Evolutionary conservation across 1,140 invertebrate species (phyloP).

Genomic region (Drosophila ogumai): DNA sequence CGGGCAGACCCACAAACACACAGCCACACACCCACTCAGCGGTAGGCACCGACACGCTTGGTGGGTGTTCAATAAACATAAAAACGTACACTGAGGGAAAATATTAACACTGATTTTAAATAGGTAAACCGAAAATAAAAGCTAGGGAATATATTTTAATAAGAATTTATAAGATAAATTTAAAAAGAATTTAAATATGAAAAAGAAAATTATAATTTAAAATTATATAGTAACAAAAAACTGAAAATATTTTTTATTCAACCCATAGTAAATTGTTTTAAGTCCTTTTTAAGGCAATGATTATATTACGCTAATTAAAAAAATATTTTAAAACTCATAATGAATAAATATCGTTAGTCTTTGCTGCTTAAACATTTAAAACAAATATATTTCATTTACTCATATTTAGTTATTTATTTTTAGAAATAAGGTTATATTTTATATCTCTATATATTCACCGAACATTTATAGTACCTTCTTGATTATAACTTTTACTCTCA

Average conservation of each 20-base stretch:
- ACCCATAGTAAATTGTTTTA: no score
- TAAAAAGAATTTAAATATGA: not conserved
- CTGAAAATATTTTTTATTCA: no score
- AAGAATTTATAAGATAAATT: not conserved
- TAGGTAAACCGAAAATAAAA: no score
- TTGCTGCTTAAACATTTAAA: no score
- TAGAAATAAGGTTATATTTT: not conserved
- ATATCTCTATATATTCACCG: not conserved
- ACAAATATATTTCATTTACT: no score
- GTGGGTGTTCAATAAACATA: slow-evolving; percentile 32
- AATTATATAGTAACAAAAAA: not conserved
- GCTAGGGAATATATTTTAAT: not conserved
- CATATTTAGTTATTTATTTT: no score
- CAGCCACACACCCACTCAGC: slow-evolving; percentile 12
- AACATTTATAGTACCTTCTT: not conserved
- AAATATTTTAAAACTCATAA: no score
- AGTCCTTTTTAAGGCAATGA: no score
- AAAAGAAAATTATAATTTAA: not conserved
- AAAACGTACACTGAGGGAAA: not conserved
- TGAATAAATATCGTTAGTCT: no score
- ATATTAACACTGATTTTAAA: not conserved
- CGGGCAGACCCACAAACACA: slow-evolving; percentile 33
- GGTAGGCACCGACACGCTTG: slow-evolving; percentile 26
- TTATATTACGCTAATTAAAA: no score
- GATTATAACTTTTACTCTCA: not conserved